Evolutionary conservation across 2,797 vertebrate species (phyloP).

Genomic region (Anomalospiza imberbis): DNA sequence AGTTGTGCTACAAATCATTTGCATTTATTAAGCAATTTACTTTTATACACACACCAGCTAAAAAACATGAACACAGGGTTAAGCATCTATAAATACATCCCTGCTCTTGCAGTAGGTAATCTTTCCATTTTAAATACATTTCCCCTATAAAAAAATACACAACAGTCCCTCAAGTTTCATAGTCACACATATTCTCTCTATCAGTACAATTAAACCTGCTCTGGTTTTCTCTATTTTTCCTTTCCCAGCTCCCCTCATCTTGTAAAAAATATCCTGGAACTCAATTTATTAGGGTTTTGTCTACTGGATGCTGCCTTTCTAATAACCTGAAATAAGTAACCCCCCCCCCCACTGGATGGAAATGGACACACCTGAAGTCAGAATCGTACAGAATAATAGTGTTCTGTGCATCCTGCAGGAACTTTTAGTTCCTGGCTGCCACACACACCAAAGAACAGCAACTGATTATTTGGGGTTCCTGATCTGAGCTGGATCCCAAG

Average conservation of each 20-base stretch:
- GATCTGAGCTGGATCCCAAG: not conserved
- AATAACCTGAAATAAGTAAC: not conserved
- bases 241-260: not conserved
- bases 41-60: not conserved
- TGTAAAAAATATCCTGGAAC: not conserved
- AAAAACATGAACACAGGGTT: not conserved
- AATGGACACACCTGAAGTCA: not conserved
- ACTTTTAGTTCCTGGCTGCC: not conserved
- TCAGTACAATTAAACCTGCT: not conserved
- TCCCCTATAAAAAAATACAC: not conserved
- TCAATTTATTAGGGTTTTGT: not conserved
- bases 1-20: not conserved
- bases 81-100: not conserved
- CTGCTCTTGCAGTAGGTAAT: not conserved
- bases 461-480: not conserved
- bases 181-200: not conserved
- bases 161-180: not conserved
- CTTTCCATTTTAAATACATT: not conserved
- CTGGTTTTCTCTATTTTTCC: not conserved
- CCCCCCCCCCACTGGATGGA: not conserved
- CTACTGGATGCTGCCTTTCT: not conserved
- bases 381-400: accelerated
- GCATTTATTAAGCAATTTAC: not conserved
- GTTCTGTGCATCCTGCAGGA: not conserved
- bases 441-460: not conserved